Conservation (phyloP, 92 coral and sea anemone genomes). For the Desmophyllum pertusum region DNA sequence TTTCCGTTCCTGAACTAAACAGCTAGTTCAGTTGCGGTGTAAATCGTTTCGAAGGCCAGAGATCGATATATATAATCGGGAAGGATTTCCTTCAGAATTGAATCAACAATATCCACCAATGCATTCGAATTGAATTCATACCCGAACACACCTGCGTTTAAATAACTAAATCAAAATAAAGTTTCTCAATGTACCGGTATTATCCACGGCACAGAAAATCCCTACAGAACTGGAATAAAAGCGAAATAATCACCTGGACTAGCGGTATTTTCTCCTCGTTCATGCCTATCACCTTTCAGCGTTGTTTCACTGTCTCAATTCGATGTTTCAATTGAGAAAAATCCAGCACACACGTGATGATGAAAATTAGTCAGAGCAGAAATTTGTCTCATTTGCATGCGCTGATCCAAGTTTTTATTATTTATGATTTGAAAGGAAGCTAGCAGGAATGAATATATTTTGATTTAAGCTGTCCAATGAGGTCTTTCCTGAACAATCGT, state of each 20-base stretch:
- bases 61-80: not conserved
- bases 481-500: not conserved
- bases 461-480: not conserved
- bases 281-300: not conserved
- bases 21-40: not conserved
- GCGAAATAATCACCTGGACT: not conserved
- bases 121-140: no score
- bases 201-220: not conserved
- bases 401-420: conserved; percentile 20
- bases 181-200: not conserved
- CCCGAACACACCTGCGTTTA: not conserved
- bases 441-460: not conserved
- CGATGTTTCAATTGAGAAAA: not conserved
- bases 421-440: conserved; percentile 36
- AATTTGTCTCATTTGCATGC: conserved; percentile 14
- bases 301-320: not conserved
- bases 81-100: not conserved
- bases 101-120: not conserved
- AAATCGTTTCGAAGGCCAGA: not conserved
- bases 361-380: not conserved
- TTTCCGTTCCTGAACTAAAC: not conserved
- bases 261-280: conserved; percentile 27
- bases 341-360: not conserved
- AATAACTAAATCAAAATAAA: not conserved
- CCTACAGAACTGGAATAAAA: not conserved